phyloP scores from a whole-genome alignment of 1,140 invertebrate genomes.

The Steinernema khuongi region DNA sequence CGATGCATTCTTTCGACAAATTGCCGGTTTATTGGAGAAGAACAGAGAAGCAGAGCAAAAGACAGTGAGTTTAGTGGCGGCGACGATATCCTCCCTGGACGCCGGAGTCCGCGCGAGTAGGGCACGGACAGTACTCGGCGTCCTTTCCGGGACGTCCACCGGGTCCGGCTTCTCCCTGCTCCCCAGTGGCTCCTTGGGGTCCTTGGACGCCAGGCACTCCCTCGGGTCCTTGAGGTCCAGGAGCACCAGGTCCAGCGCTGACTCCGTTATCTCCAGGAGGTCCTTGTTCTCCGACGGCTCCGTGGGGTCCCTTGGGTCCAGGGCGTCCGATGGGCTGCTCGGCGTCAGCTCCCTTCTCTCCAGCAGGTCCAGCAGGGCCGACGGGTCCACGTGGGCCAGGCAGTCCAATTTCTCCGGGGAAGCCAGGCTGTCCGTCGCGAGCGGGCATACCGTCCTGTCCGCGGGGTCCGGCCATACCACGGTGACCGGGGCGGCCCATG shows the following conservation, averaged over 20 bases:
- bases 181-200: slow-evolving; percentile 30
- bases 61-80: no score
- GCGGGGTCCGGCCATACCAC: slow-evolving; percentile 13
- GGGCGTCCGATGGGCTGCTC: slow-evolving; percentile 10
- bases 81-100: no score
- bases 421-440: slow-evolving; percentile 34
- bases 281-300: slow-evolving; percentile 32
- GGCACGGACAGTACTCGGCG: no score
- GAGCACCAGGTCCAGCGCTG: slow-evolving; percentile 19
- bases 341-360: background rate
- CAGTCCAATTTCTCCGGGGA: slow-evolving; percentile 33
- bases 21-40: no score
- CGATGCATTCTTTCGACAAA: no score
- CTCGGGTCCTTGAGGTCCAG: slow-evolving; percentile 22
- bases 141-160: slow-evolving; percentile 28
- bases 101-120: no score
- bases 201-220: slow-evolving; percentile 27
- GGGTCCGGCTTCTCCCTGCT: slow-evolving; percentile 29
- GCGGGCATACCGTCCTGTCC: slow-evolving; percentile 31
- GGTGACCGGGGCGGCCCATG: slow-evolving; percentile 22
- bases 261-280: slow-evolving; percentile 15
- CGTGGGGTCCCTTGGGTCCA: slow-evolving; percentile 16
- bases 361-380: background rate
- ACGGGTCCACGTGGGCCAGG: background rate
- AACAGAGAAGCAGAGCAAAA: no score